A percentile compares a stretch with the other conserved stretches of the same genome.
Conservation (phyloP, 2,797 vertebrate genomes). For the Melanotaenia nigrans region DNA sequence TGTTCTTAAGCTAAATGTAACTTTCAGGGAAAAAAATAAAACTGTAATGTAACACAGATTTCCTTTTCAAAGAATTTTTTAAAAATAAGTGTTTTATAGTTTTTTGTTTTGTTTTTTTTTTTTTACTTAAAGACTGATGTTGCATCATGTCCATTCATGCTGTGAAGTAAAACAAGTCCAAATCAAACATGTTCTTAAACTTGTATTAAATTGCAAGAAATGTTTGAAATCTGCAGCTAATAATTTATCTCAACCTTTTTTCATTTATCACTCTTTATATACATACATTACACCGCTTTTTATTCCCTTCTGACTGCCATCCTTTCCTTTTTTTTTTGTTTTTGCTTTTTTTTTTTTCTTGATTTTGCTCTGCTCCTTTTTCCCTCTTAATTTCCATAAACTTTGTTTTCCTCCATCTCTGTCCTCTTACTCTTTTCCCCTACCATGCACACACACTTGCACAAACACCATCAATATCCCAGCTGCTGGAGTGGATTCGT, state of each 20-base stretch:
- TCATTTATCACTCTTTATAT: slow-evolving; percentile 35
- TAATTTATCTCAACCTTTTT: slow-evolving; percentile 35
- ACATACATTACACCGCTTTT: slow-evolving; percentile 24
- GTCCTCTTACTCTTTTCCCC: slow-evolving; percentile 3
- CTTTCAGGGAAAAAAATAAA: neutral
- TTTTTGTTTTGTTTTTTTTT: neutral
- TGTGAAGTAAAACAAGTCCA: slow-evolving; percentile 21
- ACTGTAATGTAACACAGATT: neutral
- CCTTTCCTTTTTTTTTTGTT: neutral
- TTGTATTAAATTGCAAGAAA: neutral
- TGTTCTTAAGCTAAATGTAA: neutral
- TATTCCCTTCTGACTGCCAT: slow-evolving; percentile 2
- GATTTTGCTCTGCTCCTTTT: slow-evolving; percentile 23
- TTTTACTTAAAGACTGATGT: neutral
- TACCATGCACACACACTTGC: slow-evolving; percentile 8
- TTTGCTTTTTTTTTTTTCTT: slow-evolving; percentile 3
- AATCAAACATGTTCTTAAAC: neutral
- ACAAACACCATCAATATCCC: slow-evolving; percentile 11
- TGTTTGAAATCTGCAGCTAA: slow-evolving; percentile 19
- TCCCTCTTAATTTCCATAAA: slow-evolving; percentile 31
- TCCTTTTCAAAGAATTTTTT: neutral
- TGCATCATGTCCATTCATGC: neutral
- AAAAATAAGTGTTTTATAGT: neutral
- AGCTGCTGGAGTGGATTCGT: slow-evolving; percentile 98
- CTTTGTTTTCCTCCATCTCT: slow-evolving; percentile 15